Conservation (phyloP, 2,888 invertebrate species). For the Lathronympha strigana region DNA sequence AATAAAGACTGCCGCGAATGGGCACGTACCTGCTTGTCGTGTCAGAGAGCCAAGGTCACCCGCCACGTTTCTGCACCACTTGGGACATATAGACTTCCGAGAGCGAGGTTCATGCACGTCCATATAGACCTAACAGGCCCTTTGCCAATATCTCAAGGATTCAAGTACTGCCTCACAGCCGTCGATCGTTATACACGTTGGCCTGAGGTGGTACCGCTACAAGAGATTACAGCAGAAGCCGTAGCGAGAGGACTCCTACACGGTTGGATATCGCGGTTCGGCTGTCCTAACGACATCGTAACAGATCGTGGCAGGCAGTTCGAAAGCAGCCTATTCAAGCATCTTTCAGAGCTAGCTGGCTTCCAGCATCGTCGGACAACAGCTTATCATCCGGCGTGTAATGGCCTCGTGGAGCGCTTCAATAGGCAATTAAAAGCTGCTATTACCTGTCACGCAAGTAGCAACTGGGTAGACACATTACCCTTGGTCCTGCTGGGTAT, state of each 20-base stretch:
- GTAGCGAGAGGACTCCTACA: not conserved
- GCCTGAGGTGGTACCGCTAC: not conserved
- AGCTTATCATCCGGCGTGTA: conserved; percentile 47
- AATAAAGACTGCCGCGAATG: not conserved
- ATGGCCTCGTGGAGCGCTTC: conserved; percentile 46
- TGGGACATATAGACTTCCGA: not conserved
- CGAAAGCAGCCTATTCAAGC: not conserved
- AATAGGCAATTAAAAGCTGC: conserved; percentile 63
- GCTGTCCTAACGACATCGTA: not conserved
- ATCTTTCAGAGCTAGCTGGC: not conserved
- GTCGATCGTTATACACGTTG: not conserved
- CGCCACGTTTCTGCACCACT: not conserved
- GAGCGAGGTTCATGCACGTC: not conserved
- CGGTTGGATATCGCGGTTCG: not conserved
- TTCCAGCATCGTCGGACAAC: conserved; percentile 44
- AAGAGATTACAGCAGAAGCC: not conserved
- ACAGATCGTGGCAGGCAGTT: not conserved
- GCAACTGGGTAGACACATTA: conserved; percentile 46
- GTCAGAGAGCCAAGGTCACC: not conserved
- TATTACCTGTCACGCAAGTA: conserved; percentile 45
- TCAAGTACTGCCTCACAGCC: not conserved
- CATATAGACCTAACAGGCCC: not conserved
- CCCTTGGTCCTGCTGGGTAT: conserved; percentile 28
- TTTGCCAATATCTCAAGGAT: not conserved
- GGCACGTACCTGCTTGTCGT: not conserved